These are phyloP conservation scores for Deroptyus accipitrinus DNA, from an alignment of 2,113 vertebrate genomes.

Conservation along the genomic window DNA sequence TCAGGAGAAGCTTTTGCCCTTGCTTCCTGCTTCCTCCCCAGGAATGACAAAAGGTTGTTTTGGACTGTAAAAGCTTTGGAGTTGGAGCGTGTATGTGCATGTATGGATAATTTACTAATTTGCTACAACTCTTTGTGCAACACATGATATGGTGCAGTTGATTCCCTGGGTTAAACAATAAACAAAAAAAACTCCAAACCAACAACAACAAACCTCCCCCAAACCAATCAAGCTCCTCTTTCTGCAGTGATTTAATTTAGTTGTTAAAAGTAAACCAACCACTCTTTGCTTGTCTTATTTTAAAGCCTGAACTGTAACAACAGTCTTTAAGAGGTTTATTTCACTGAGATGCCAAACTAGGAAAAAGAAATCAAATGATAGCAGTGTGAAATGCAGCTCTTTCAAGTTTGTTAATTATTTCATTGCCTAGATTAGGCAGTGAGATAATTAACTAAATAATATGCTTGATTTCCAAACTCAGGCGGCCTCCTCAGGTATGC, in stretches of 20 bases:
- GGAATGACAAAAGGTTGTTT: background rate
- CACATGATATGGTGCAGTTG: background rate
- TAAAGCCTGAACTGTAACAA: background rate
- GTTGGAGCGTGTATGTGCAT: background rate
- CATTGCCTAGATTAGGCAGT: background rate
- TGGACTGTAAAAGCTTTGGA: background rate
- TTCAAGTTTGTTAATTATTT: conserved; percentile 33
- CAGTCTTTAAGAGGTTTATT: background rate
- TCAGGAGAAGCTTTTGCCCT: background rate
- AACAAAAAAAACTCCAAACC: background rate
- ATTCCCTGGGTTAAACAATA: background rate
- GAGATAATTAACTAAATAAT: conserved; percentile 10
- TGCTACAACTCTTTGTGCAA: background rate
- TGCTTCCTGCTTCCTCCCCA: rapidly evolving
- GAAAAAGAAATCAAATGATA: background rate
- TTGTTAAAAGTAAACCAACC: background rate
- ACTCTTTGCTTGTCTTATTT: background rate
- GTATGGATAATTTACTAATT: background rate
- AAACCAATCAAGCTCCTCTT: background rate
- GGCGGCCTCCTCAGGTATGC: background rate
- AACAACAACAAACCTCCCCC: background rate
- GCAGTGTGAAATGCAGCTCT: background rate
- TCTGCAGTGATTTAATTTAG: background rate
- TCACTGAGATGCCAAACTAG: background rate
- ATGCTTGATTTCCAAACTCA: background rate